phyloP scores from a whole-genome alignment of 2,113 vertebrate genomes.

The Peromyscus californicus region DNA sequence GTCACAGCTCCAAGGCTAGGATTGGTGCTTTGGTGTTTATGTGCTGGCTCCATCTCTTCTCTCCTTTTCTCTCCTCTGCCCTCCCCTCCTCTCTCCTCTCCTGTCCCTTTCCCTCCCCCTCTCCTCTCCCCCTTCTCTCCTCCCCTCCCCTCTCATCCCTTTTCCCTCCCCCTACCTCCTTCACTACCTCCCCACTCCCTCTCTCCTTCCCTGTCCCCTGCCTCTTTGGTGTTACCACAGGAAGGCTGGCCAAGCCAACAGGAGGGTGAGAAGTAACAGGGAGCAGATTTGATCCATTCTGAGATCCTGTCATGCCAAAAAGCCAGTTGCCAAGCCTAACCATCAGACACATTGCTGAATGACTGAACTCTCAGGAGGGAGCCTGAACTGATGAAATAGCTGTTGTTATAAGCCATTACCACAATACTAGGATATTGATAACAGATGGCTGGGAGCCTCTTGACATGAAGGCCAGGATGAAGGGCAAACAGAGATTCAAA shows the following conservation, averaged over 20 bases:
- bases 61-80: neutral
- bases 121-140: fast-evolving
- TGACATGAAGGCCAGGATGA: neutral
- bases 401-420: neutral
- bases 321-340: neutral
- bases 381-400: neutral
- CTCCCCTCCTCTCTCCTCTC: neutral
- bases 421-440: neutral
- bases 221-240: neutral
- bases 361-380: neutral
- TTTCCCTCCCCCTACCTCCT: fast-evolving
- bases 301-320: neutral
- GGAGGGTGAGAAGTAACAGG: neutral
- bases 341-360: neutral
- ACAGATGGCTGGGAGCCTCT: neutral
- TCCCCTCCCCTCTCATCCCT: neutral
- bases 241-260: neutral
- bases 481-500: neutral
- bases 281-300: neutral
- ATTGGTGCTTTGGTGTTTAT: neutral
- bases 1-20: neutral
- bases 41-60: no score
- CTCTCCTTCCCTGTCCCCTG: neutral
- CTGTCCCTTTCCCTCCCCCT: no score
- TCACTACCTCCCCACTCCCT: neutral